A percentile compares a stretch with the other conserved stretches of the same genome.
phyloP scores from a whole-genome alignment of 2,797 vertebrate genomes.

The Danio aesculapii region DNA sequence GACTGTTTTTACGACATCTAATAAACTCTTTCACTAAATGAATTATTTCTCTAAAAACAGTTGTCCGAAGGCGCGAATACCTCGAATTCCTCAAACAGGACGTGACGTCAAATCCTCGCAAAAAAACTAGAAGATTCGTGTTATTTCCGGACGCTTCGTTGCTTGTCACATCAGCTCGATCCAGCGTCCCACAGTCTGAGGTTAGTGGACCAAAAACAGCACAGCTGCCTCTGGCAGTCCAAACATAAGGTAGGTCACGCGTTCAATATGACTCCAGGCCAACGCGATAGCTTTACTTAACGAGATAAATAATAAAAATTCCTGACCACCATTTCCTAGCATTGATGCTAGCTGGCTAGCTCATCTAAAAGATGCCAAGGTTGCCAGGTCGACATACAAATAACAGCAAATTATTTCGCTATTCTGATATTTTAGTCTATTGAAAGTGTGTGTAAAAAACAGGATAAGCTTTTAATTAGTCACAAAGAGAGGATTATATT shows the following conservation, averaged over 20 bases:
- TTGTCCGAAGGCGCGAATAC: neutral
- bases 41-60: neutral
- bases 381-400: slow-evolving; percentile 30
- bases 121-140: slow-evolving; percentile 13
- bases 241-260: slow-evolving; percentile 25
- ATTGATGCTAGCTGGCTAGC: slow-evolving; percentile 39
- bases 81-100: slow-evolving; percentile 21
- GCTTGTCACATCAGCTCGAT: slow-evolving; percentile 39
- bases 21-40: neutral
- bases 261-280: neutral
- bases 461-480: neutral
- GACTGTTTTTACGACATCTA: neutral
- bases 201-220: slow-evolving; percentile 22
- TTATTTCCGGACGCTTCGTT: slow-evolving; percentile 34
- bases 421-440: neutral
- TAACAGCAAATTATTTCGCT: neutral
- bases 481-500: neutral
- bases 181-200: neutral
- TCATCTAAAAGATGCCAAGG: slow-evolving; percentile 29
- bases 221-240: slow-evolving; percentile 23
- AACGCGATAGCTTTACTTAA: neutral
- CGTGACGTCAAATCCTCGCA: slow-evolving; percentile 35
- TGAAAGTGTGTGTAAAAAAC: slow-evolving; percentile 2
- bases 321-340: slow-evolving; percentile 13
- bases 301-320: neutral